Conservation (phyloP, 1,140 invertebrate species). For the Orussus abietinus region DNA sequence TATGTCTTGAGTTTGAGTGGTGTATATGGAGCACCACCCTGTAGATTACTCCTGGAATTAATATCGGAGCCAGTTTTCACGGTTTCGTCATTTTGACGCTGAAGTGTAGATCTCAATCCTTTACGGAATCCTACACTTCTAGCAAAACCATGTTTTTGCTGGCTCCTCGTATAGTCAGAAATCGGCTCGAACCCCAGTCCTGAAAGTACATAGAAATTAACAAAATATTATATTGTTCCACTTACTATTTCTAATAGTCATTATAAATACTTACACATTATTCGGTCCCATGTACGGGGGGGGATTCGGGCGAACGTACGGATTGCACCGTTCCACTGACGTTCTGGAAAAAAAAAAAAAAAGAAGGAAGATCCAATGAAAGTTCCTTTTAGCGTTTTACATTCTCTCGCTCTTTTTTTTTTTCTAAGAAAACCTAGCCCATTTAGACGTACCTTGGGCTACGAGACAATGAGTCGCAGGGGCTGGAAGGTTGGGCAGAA, state of each 20-base stretch:
- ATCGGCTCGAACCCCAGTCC: constrained; percentile 36
- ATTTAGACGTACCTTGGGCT: constrained; percentile 39
- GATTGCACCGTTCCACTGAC: constrained; percentile 35
- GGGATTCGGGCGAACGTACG: constrained; percentile 48
- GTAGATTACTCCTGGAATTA: too few relatives aligned
- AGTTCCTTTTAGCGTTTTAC: too few relatives aligned
- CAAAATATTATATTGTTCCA: too few relatives aligned
- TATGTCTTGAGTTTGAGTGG: too few relatives aligned
- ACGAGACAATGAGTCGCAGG: constrained; percentile 37
- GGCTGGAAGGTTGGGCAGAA: constrained; percentile 40
- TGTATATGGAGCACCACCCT: too few relatives aligned
- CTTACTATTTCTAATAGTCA: too few relatives aligned
- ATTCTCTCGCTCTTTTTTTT: too few relatives aligned
- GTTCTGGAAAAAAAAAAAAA: constrained; percentile 9
- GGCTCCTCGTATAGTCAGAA: constrained; percentile 53
- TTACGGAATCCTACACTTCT: constrained; percentile 18
- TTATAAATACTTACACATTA: constrained; percentile 40
- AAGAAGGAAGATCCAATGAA: too few relatives aligned
- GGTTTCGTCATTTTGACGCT: constrained; percentile 26
- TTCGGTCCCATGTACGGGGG: constrained; percentile 44
- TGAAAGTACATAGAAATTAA: constrained; percentile 20
- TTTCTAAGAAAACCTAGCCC: too few relatives aligned
- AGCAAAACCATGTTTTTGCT: constrained; percentile 50
- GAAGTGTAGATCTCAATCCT: background rate
- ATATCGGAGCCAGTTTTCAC: constrained; percentile 35